Evolutionary conservation across 2,113 vertebrate species (phyloP), one percentile per base, ranked within the genome.

Genomic region (Anser cygnoides): DNA sequence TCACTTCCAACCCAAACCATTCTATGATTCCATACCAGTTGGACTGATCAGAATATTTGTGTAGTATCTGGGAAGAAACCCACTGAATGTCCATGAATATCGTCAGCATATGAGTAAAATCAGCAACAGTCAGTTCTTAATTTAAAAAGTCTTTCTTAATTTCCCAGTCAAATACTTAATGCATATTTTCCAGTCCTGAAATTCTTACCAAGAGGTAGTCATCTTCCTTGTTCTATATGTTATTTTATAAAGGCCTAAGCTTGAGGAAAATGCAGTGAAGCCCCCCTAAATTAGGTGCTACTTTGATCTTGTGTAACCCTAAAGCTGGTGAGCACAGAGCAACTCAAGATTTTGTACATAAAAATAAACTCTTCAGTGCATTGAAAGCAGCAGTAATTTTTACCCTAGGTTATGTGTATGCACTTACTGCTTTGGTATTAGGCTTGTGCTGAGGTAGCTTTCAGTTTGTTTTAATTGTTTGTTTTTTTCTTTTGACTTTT

Each of bases 271-370:
- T 9, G 26, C 18, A 70, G 35, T 31, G 28, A 83, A 80, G 9
- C 88, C 23, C 80, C 11, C 58, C 83, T 77, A 83, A 80, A 90
- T 74, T 71, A 92, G 4, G 2, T 25, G 3, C 22, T 70, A 31
- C n/a, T 94, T 94, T 77, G 57, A 81, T 88, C 75, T 88, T 76
- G 66, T 29, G 67, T 63, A 94, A 86, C 72, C 46, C 44, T 81
- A 86, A 86, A 86, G n/a, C 50, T 92, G 46, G 21, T 81, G 5
- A 63, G 31, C n/a, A 77, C 17, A 66, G 2, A 85, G 49, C 14
- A 92, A 66, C n/a, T 76, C 25, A 83, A 46, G 41, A 67, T 59
- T 80, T 15, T 37, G 59, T 55, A 43, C 31, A 61, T 57, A 88
- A 91, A 92, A 90, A 63, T 55, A 39, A 91, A 63, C 25, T 71